phyloP scores from a whole-genome alignment of 1,140 invertebrate genomes.

The Drosophila lacteicornis region DNA sequence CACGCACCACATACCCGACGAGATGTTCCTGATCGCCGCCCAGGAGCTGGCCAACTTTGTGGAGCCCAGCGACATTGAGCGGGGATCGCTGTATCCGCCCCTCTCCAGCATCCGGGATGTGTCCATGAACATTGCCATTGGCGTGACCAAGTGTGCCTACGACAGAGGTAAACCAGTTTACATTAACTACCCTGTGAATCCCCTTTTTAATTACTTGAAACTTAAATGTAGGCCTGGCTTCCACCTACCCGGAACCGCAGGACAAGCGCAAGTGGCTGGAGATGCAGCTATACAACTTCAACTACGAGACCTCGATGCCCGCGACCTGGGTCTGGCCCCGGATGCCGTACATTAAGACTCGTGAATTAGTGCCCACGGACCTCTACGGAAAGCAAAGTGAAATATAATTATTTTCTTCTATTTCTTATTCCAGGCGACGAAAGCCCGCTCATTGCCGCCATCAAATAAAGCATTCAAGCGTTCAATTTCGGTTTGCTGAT shows the following conservation, averaged over 20 bases:
- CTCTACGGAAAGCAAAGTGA: conserved; percentile 83
- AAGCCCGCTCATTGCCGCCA: conserved; percentile 83
- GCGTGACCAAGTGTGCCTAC: conserved; percentile 95
- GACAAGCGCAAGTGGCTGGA: conserved; percentile 90
- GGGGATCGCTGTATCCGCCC: conserved; percentile 97
- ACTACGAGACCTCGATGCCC: conserved; percentile 92
- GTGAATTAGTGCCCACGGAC: conserved; percentile 82
- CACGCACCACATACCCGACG: conserved; percentile 95
- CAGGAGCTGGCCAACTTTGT: conserved; percentile 94
- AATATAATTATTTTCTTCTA: conserved; percentile 50
- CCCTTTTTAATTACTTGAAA: background rate
- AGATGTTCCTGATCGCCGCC: conserved; percentile 95
- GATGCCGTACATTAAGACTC: conserved; percentile 84
- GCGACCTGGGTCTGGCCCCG: conserved; percentile 89
- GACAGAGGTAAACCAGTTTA: conserved; percentile 87
- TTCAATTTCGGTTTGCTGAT: conserved; percentile 63
- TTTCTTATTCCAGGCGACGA: conserved; percentile 69
- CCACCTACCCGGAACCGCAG: conserved; percentile 93
- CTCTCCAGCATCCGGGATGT: conserved; percentile 94
- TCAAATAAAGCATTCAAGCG: conserved; percentile 71
- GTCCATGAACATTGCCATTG: conserved; percentile 94
- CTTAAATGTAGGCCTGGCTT: conserved; percentile 89
- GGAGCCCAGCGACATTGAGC: conserved; percentile 91
- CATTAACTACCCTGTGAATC: background rate
- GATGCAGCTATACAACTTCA: conserved; percentile 91